Percentiles rank a stretch among this genome's conserved stretches.
Evolutionary conservation across 2,797 vertebrate genomes (phyloP).

Genomic region (Ibycter americanus): DNA sequence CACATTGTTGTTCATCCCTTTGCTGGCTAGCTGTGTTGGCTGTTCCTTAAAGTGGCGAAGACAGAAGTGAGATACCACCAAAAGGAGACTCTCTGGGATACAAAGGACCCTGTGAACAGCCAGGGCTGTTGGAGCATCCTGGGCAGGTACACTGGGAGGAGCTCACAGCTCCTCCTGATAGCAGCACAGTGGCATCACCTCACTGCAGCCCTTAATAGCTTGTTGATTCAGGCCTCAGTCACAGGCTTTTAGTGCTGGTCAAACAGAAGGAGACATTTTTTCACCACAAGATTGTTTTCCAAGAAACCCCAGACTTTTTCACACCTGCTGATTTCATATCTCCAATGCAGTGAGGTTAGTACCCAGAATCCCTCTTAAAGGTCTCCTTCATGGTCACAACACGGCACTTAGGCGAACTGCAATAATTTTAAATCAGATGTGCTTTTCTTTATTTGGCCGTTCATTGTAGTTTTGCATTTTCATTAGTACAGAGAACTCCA

Average conservation of each 20-base stretch:
- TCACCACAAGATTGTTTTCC: background rate
- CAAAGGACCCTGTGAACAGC: background rate
- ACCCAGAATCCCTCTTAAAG: background rate
- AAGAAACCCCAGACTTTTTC: background rate
- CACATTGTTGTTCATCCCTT: background rate
- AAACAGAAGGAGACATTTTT: background rate
- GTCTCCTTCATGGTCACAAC: fast-evolving
- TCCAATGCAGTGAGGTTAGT: background rate
- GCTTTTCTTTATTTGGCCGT: background rate
- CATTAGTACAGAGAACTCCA: background rate
- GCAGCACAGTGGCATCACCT: background rate
- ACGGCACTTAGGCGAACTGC: background rate
- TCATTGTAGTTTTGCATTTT: background rate
- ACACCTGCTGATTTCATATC: background rate
- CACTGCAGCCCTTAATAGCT: background rate
- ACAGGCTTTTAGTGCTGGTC: background rate
- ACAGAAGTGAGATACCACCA: background rate
- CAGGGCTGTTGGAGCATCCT: fast-evolving
- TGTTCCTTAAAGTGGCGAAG: background rate
- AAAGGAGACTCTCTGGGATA: background rate
- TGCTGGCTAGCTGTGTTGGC: background rate
- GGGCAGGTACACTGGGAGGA: background rate
- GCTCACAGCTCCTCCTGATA: background rate
- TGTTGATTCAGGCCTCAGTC: background rate
- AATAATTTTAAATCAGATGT: background rate